Base-by-base conservation (phyloP, 2,888 invertebrate species). In the Adela reaumurella region DNA sequence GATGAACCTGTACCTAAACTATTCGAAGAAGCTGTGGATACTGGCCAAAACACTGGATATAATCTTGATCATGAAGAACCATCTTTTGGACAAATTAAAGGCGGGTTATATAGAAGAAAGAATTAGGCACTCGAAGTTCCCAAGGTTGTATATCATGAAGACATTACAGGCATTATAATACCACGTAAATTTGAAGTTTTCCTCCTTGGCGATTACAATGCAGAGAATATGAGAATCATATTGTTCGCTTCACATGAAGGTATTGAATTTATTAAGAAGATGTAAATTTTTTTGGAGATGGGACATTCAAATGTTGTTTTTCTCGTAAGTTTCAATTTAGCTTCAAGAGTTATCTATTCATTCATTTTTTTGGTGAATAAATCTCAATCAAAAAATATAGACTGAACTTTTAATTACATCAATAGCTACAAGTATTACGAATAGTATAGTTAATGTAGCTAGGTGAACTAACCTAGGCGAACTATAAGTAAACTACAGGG, bases 161-260 rank as follows among this genome's bases (percentile, higher is more conserved):
- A 28, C 29, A 19, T 16, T 17, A 14, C 20, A 47, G 20, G 48
- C 46, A 43, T 48, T 47, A 19, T 47, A 17, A 17, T 46, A 43
- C 16, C 48, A 49, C 42, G 19, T 6, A 46, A 49, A 43, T 46
- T 42, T n/a, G 29, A 49, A 11, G 28, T 46, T 46, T 46, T 49
- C 46, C 29, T 43, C 11, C 49, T 43, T 46, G 49, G 28, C 19
- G 49, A 49, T 42, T 49, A 28, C 19, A 46, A 46, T 20, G 24
- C 49, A 43, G 49, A 43, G 20, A 45, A 49, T 18, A 49, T 19
- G 16, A 49, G 45, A 46, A 49, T 49, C 43, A 28, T 49, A 28
- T 46, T 49, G 46, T 49, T 49, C 46, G 49, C 49, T n/a, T 19
- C 49, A 28, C 46, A 49, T 46, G 17, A 20, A 43, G 46, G 43